Conservation (phyloP, 2,888 invertebrate genomes). For the Pardosa pseudoannulata region DNA sequence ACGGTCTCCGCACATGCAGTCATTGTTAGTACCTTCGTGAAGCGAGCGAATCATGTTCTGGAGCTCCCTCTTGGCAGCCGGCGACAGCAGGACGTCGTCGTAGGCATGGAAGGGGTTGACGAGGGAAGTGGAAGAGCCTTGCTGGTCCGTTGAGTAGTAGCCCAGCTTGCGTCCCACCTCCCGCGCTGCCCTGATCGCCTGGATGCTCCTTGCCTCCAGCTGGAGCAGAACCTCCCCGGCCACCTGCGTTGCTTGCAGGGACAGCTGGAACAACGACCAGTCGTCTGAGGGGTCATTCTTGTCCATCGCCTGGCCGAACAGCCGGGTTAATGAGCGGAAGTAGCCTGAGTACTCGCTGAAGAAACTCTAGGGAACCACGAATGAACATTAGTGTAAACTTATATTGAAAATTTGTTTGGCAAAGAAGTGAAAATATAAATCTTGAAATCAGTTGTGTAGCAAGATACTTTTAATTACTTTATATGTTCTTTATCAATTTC, state of each 20-base stretch:
- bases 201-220: conserved; percentile 83
- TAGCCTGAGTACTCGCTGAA: conserved; percentile 82
- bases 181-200: conserved; percentile 81
- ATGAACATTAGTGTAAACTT: neutral
- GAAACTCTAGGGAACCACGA: conserved; percentile 34
- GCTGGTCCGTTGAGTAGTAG: conserved; percentile 73
- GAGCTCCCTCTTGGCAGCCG: conserved; percentile 48
- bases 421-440: no score
- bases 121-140: conserved; percentile 45
- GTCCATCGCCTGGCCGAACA: conserved; percentile 80
- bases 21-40: conserved; percentile 67
- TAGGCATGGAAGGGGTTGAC: conserved; percentile 64
- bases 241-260: conserved; percentile 78
- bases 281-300: conserved; percentile 80
- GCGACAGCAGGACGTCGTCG: conserved; percentile 60
- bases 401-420: no score
- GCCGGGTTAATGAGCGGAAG: conserved; percentile 82
- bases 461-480: no score
- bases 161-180: conserved; percentile 79
- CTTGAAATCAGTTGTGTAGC: no score
- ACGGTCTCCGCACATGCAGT: no score
- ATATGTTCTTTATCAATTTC: no score
- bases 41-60: conserved; percentile 41
- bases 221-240: conserved; percentile 83
- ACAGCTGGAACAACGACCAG: conserved; percentile 82